Percentiles rank a stretch among this genome's conserved stretches.
Conservation (phyloP, 2,113 vertebrate genomes). For the Epinephelus cyanopodus region DNA sequence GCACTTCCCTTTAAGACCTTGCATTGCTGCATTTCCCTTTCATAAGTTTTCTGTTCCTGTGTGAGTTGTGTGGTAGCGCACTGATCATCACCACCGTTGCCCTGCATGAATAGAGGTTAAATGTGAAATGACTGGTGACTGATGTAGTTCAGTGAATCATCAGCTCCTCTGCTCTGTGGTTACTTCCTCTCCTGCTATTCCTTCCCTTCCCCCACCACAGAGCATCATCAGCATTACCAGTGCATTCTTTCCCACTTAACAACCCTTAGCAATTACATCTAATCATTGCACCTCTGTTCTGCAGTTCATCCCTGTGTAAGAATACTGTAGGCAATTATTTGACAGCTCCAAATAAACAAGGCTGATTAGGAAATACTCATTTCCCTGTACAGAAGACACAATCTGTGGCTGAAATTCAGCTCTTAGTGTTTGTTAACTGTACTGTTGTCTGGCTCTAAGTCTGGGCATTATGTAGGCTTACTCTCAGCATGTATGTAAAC, state of each 20-base stretch:
- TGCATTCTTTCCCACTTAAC: slow-evolving; percentile 42
- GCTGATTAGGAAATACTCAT: slow-evolving; percentile 4
- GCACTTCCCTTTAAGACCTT: too few species aligned
- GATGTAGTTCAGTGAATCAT: slow-evolving; percentile 49
- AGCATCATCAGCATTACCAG: slow-evolving; percentile 29
- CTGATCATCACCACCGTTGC: background rate
- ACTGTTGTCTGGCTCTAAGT: background rate
- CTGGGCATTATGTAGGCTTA: background rate
- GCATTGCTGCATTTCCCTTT: background rate
- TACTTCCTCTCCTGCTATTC: slow-evolving; percentile 16
- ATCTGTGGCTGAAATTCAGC: background rate
- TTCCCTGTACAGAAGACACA: background rate
- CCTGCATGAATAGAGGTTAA: slow-evolving; percentile 23
- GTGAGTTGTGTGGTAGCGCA: background rate
- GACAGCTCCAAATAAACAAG: slow-evolving; percentile 7
- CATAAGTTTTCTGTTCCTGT: background rate
- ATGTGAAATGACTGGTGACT: slow-evolving; percentile 39
- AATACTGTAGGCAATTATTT: slow-evolving; percentile 1
- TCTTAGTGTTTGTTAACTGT: slow-evolving; percentile 23
- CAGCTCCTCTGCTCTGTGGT: slow-evolving; percentile 13
- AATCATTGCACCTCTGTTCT: slow-evolving; percentile 48
- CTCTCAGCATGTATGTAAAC: slow-evolving; percentile 42
- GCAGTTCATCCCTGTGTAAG: slow-evolving; percentile 6
- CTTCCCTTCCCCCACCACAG: background rate
- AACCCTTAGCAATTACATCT: slow-evolving; percentile 37